A percentile compares a stretch with the other conserved stretches of the same genome.
Conservation (phyloP, 2,888 invertebrate genomes). For the Leucophenga maculata region DNA sequence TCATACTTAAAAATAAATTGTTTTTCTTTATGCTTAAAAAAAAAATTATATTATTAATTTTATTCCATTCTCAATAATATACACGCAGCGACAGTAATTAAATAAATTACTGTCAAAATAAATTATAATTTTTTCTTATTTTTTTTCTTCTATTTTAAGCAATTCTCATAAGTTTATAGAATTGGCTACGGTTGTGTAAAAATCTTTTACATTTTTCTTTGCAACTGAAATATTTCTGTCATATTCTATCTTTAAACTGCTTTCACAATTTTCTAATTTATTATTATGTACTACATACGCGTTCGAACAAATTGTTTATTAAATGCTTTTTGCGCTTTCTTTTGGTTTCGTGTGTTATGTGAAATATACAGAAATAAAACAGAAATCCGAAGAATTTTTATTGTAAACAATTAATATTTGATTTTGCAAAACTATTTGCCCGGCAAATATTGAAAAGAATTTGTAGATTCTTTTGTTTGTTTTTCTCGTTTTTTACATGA, state of each 20-base stretch:
- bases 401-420: slow-evolving; percentile 20
- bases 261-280: slow-evolving; percentile 18
- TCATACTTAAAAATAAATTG: slow-evolving; percentile 51
- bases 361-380: not conserved
- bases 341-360: not conserved
- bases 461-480: slow-evolving; percentile 42
- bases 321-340: not conserved
- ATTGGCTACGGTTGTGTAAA: too few species aligned
- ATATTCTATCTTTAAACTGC: slow-evolving; percentile 4
- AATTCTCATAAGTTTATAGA: not conserved
- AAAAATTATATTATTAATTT: not conserved
- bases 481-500: slow-evolving; percentile 39
- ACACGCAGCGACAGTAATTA: not conserved
- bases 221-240: too few species aligned
- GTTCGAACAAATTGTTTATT: not conserved
- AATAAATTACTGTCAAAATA: not conserved
- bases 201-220: not conserved
- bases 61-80: not conserved
- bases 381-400: slow-evolving; percentile 5
- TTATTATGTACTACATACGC: not conserved
- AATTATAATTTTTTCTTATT: not conserved
- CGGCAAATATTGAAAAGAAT: slow-evolving; percentile 46
- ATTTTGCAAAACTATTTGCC: slow-evolving; percentile 23
- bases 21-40: not conserved
- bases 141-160: not conserved